Evolutionary conservation across 2,113 vertebrate species (phyloP).

Genomic region (Setophaga kirtlandii): DNA sequence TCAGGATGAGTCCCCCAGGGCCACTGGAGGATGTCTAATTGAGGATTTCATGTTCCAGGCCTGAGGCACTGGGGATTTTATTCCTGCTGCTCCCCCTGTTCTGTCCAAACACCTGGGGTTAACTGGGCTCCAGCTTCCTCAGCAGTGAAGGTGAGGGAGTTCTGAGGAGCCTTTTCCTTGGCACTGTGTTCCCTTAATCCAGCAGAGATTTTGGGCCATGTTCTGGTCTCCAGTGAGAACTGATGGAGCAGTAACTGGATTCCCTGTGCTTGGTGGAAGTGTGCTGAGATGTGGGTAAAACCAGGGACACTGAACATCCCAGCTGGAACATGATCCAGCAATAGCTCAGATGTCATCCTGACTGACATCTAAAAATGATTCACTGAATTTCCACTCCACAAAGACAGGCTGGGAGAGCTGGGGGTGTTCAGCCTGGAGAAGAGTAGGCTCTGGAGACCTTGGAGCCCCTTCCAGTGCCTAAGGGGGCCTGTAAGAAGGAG

Average conservation of each 20-base stretch:
- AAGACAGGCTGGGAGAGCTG: not conserved
- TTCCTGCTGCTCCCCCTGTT: not conserved
- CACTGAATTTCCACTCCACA: no score
- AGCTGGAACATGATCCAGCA: not conserved
- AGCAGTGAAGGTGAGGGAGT: not conserved
- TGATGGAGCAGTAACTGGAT: not conserved
- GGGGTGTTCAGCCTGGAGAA: not conserved
- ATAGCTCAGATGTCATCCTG: not conserved
- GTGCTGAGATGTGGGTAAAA: not conserved
- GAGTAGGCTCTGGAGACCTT: not conserved
- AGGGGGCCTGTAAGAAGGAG: not conserved
- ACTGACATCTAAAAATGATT: not conserved
- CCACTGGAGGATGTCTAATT: not conserved
- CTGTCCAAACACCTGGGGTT: not conserved
- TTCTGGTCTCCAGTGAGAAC: not conserved
- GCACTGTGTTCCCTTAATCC: not conserved
- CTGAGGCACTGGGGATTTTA: not conserved
- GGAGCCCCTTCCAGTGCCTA: not conserved
- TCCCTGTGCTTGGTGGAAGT: not conserved
- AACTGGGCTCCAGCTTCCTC: not conserved
- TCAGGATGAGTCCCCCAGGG: not conserved
- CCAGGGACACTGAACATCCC: not conserved
- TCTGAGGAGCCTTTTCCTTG: not conserved
- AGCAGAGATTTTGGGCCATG: rapidly evolving
- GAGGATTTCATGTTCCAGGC: not conserved